Conservation (phyloP, 2,113 vertebrate genomes). For the Todiramphus saurophagus region DNA sequence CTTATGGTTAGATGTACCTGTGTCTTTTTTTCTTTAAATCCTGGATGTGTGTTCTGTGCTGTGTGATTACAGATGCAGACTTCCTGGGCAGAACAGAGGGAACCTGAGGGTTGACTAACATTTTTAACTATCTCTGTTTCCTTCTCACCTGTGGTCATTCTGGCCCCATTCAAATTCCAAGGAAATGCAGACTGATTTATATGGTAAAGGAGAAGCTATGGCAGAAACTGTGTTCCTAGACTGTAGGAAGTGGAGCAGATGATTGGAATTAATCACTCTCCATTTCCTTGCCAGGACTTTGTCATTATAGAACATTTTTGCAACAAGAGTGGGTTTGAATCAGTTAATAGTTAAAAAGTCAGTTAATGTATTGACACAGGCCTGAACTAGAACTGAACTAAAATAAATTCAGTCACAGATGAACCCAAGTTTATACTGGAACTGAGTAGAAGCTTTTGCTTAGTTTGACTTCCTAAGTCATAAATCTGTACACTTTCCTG, state of each 20-base stretch:
- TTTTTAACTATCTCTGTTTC: neutral
- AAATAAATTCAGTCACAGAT: neutral
- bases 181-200: neutral
- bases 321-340: neutral
- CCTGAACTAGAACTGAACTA: neutral
- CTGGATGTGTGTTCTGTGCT: neutral
- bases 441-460: neutral
- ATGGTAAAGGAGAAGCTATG: neutral
- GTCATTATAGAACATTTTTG: neutral
- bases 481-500: neutral
- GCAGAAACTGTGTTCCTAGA: neutral
- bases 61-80: neutral
- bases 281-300: neutral
- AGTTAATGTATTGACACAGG: neutral
- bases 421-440: neutral
- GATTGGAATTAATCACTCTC: neutral
- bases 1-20: neutral
- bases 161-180: too few species aligned
- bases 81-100: neutral
- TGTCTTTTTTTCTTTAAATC: neutral
- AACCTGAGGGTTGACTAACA: rapidly evolving
- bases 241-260: neutral
- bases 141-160: neutral
- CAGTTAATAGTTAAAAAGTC: neutral
- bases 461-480: neutral